Evolutionary conservation across 2,113 vertebrate species (phyloP).

Genomic region (Laterallus jamaicensis): DNA sequence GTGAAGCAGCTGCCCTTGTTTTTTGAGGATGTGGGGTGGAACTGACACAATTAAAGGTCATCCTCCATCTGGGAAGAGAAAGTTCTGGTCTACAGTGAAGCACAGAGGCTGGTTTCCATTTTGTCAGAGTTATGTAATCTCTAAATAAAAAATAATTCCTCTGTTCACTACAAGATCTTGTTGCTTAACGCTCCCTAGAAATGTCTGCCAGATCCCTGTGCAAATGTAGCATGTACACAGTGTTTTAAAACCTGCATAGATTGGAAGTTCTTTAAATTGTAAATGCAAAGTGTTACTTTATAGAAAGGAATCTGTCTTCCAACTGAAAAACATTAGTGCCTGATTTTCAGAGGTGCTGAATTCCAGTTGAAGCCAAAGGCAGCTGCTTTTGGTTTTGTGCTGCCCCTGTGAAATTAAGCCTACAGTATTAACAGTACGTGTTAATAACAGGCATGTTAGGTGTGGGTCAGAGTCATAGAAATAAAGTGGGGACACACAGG

Average conservation of each 20-base stretch:
- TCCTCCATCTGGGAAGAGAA: slow-evolving; percentile 61
- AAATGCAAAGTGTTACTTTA: slow-evolving; percentile 9
- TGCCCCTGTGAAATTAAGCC: not conserved
- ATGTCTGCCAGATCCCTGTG: slow-evolving; percentile 48
- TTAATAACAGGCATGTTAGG: not conserved
- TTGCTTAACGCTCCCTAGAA: slow-evolving; percentile 50
- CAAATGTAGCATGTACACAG: not conserved
- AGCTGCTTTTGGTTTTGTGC: not conserved
- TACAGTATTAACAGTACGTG: not conserved
- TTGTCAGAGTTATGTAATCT: slow-evolving; percentile 65
- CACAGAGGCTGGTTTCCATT: slow-evolving; percentile 36
- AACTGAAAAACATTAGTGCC: not conserved
- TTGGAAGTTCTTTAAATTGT: not conserved
- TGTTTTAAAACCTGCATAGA: not conserved
- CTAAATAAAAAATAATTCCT: slow-evolving; percentile 65
- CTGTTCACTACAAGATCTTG: slow-evolving; percentile 52
- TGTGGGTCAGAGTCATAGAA: not conserved
- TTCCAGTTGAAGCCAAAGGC: not conserved
- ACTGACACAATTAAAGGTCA: slow-evolving; percentile 67
- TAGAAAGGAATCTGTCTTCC: not conserved
- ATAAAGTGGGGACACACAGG: not conserved
- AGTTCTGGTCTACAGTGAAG: slow-evolving; percentile 62
- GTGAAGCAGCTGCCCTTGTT: slow-evolving; percentile 60
- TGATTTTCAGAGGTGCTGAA: slow-evolving; percentile 29
- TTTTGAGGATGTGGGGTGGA: slow-evolving; percentile 64